phyloP scores from a whole-genome alignment of 2,888 invertebrate species.

The Mesochorus sp. region DNA sequence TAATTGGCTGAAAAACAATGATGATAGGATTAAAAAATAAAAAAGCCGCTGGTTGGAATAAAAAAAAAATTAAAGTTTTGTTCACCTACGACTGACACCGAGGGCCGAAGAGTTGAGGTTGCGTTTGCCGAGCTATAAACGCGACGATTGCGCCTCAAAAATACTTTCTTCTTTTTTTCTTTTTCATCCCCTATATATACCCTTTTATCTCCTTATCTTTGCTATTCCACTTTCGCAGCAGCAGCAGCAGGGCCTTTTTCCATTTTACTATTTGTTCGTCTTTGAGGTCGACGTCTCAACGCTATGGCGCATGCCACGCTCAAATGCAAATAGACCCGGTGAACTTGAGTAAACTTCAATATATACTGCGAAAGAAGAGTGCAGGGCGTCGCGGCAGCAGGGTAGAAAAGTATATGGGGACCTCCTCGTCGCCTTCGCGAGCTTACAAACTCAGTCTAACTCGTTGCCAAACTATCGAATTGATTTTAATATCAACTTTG shows the following conservation, averaged over 20 bases:
- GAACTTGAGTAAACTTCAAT: slow-evolving; percentile 79
- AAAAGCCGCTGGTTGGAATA: too few relatives aligned
- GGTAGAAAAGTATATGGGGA: background rate
- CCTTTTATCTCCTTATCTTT: slow-evolving; percentile 7
- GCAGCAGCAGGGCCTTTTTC: slow-evolving; percentile 22
- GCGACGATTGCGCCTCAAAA: slow-evolving; percentile 5
- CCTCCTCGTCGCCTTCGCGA: slow-evolving; percentile 68
- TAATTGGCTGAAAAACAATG: too few relatives aligned
- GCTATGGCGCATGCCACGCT: slow-evolving; percentile 52
- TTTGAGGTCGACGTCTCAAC: slow-evolving; percentile 48
- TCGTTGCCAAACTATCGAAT: slow-evolving; percentile 77
- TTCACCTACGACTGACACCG: too few relatives aligned
- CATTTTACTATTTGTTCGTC: slow-evolving; percentile 58
- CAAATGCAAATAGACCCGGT: slow-evolving; percentile 77
- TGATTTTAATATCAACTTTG: slow-evolving; percentile 81
- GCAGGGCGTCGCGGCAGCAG: slow-evolving; percentile 42
- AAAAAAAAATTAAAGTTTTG: too few relatives aligned
- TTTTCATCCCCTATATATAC: slow-evolving; percentile 59
- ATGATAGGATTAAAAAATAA: too few relatives aligned
- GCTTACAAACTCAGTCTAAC: slow-evolving; percentile 77
- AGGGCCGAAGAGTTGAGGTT: slow-evolving; percentile 23
- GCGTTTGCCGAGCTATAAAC: slow-evolving; percentile 22
- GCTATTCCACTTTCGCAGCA: slow-evolving; percentile 26
- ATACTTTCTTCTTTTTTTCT: slow-evolving; percentile 51
- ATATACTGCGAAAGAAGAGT: slow-evolving; percentile 71